Evolutionary conservation across 2,888 invertebrate genomes (phyloP), one percentile per base, ranked within the genome.

Genomic region (Rhagonycha lutea): DNA sequence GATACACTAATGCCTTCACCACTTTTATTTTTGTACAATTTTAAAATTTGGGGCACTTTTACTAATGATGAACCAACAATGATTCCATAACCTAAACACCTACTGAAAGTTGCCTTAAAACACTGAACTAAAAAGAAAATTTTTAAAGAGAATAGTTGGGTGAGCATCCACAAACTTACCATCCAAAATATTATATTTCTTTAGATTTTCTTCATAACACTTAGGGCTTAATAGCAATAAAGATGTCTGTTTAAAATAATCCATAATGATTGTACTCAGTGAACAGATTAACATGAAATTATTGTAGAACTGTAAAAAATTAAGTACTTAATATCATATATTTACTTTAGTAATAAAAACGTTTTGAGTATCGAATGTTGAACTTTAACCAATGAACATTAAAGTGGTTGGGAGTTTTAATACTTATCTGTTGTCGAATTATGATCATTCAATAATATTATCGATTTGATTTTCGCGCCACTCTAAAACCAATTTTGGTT

Each of bases 1-100:
- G 92, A 86, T 28, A 98, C 85, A 86, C 94, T 98, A 74, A 99
- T 95, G 24, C 99, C 99, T 84, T 94, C 91, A 1, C 95, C 96
- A 86, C 96, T 98, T 87, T 94, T 94, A 81, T 91, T 95, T 8
- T 89, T 88, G 0, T 93, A 85, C 74, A 99, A 96, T 90, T 99
- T 99, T 24, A 98, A 73, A 80, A 99, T 96, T 89, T 99, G 99
- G 2, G 99, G 99, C 11, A 99, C 91, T 90, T 99, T 99, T 0
- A 99, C 98, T 83, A 98, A 88, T 78, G 97, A 88, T 1, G 98
- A 97, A 32, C 98, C 99, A 29, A 94, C 91, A 76, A 99, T 97
- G 73, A 99, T 96, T 28, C 91, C 95, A 78, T 96, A 89, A 1
- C 99, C 99, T 1, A 99, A 90, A 69, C 92, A 91, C 90, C 97